Evolutionary conservation across 2,888 invertebrate genomes (phyloP).

Genomic region (Xylota segnis): DNA sequence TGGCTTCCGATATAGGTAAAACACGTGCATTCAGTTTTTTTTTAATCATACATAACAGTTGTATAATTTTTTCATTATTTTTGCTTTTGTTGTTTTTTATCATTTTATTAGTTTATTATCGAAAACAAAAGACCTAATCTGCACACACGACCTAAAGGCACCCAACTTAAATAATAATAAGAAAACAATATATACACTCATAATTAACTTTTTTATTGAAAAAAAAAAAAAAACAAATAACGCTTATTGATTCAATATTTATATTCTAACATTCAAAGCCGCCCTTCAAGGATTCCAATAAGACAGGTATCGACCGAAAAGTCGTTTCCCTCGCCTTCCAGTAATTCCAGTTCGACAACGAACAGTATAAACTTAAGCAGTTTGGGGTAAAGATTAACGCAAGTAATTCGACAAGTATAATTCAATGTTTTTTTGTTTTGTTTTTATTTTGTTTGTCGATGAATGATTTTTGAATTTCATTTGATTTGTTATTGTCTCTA

Average conservation of each 20-base stretch:
- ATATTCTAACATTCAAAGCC: constrained; percentile 78
- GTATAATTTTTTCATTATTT: constrained; percentile 61
- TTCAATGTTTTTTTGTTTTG: constrained; percentile 55
- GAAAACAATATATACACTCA: neutral
- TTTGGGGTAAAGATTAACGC: constrained; percentile 82
- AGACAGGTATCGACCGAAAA: constrained; percentile 83
- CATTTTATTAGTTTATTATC: constrained; percentile 33
- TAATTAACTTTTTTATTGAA: neutral
- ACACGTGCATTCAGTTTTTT: constrained; percentile 53
- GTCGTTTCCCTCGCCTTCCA: constrained; percentile 83
- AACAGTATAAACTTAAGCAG: constrained; percentile 82
- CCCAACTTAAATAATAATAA: neutral
- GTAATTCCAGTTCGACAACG: constrained; percentile 80
- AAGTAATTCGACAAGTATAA: constrained; percentile 73
- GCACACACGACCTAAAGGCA: constrained; percentile 10
- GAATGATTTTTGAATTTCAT: constrained; percentile 56
- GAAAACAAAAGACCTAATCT: constrained; percentile 7
- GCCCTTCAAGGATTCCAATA: constrained; percentile 84
- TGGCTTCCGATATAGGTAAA: constrained; percentile 84
- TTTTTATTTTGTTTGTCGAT: constrained; percentile 48
- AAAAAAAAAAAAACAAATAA: constrained; percentile 25
- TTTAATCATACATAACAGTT: constrained; percentile 52
- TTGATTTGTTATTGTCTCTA: constrained; percentile 38
- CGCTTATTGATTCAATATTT: constrained; percentile 28
- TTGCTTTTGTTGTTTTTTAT: constrained; percentile 66